Evolutionary conservation across 2,888 invertebrate species (phyloP).

Genomic region (Diaphora mendica): DNA sequence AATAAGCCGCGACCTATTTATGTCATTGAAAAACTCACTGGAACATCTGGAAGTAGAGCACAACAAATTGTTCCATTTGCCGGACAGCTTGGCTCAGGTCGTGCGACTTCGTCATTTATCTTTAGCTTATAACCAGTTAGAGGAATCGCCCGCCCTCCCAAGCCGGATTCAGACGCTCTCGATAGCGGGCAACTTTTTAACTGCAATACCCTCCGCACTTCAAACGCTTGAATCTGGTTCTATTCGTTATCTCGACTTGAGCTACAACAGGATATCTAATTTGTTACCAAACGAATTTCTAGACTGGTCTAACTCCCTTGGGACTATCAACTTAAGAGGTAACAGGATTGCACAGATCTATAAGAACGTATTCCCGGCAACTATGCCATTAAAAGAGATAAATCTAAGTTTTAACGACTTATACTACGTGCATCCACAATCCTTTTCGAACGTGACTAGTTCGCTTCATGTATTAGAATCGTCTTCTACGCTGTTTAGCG

Average conservation of each 20-base stretch:
- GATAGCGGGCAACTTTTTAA: constrained; percentile 93
- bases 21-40: constrained; percentile 90
- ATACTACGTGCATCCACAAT: constrained; percentile 92
- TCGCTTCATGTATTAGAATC: constrained; percentile 94
- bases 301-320: constrained; percentile 92
- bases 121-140: constrained; percentile 90
- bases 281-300: constrained; percentile 92
- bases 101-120: constrained; percentile 92
- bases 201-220: constrained; percentile 90
- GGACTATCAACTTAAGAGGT: constrained; percentile 93
- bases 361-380: constrained; percentile 90
- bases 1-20: constrained; percentile 90
- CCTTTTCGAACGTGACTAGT: constrained; percentile 91
- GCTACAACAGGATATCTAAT: constrained; percentile 94
- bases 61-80: constrained; percentile 90
- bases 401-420: constrained; percentile 97
- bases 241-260: constrained; percentile 93
- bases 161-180: constrained; percentile 91
- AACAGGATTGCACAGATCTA: constrained; percentile 92
- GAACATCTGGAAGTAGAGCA: constrained; percentile 94
- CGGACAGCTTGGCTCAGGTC: constrained; percentile 89
- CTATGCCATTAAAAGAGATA: constrained; percentile 93
- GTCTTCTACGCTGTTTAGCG: constrained; percentile 93
- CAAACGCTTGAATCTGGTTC: constrained; percentile 91
- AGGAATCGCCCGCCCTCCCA: constrained; percentile 88